phyloP scores from a whole-genome alignment of 2,888 invertebrate species.

The Sinohyriopsis cumingii region DNA sequence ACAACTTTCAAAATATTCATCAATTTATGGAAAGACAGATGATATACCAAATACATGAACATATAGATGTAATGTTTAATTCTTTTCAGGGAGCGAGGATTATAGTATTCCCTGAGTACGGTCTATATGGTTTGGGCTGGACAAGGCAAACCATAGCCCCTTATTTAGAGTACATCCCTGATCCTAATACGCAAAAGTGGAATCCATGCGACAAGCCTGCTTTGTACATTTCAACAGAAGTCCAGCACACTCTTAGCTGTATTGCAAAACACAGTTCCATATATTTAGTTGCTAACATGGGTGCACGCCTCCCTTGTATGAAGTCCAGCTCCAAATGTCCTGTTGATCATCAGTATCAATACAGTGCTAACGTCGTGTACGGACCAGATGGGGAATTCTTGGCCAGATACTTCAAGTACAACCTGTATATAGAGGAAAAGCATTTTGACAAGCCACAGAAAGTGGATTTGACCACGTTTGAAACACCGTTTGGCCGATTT shows the following conservation, averaged over 20 bases:
- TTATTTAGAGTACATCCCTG: constrained; percentile 15
- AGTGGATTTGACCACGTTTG: constrained; percentile 33
- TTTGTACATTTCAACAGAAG: constrained; percentile 3
- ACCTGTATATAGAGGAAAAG: constrained; percentile 71
- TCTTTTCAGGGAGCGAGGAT: constrained; percentile 80
- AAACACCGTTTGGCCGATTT: constrained; percentile 37
- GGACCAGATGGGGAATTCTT: background rate
- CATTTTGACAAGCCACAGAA: constrained; percentile 3
- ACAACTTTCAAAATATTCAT: too few relatives aligned
- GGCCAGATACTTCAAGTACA: constrained; percentile 75
- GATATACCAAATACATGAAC: too few relatives aligned
- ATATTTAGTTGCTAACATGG: constrained; percentile 18
- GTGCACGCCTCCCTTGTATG: constrained; percentile 3
- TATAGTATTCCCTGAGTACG: constrained; percentile 83
- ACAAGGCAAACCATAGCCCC: constrained; percentile 10
- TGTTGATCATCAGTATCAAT: too few relatives aligned
- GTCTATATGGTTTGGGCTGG: constrained; percentile 65
- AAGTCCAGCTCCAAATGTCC: background rate
- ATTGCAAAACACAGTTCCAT: constrained; percentile 17
- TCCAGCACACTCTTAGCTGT: constrained; percentile 14
- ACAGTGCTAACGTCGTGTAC: too few relatives aligned
- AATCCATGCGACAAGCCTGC: constrained; percentile 8
- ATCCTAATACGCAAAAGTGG: constrained; percentile 38
- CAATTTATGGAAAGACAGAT: too few relatives aligned
- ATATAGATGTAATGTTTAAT: too few relatives aligned